Base-by-base conservation (phyloP, 2,888 invertebrate species). In the Nipponacmea schrenckii region DNA sequence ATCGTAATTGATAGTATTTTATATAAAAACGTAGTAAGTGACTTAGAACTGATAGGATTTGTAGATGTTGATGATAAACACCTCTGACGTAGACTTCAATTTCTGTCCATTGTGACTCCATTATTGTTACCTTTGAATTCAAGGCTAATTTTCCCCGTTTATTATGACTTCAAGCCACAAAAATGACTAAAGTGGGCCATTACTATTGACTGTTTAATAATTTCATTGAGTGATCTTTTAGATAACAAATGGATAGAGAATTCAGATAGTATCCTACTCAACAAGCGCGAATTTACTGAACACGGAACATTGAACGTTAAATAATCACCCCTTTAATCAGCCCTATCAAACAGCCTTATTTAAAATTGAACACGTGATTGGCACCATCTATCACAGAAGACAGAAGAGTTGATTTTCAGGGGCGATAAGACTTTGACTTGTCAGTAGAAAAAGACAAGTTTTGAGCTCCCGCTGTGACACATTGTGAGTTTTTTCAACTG, bases 361-460 rank as follows among this genome's bases (percentile, higher is more conserved):
- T 56, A 20, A 20, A 39, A 56, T 24, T 24, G 56, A 56, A 56
- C 56, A 56, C 56, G 56, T 56, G 56, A 56, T 56, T 56, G 56
- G 56, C 56, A 56, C 56, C 56, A 56, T 56, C 56, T 20, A 56
- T 56, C 56, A 56, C 56, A 20, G n/a, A 24, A 24, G 56, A 56
- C 56, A 56, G 56, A 56, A 56, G 56, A 56, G 56, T 24, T 56
- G 56, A 56, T 56, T 56, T 20, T 56, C 56, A 56, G 24, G 56
- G 56, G 56, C 20, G 56, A 56, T 56, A 56, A 56, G 20, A 56
- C 20, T 56, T 56, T 56, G 56, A 56, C 24, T 56, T 24, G 56
- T 56, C 56, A 56, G 24, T 56, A 56, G 20, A 24, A 39, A 50
- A 56, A 24, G 56, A 56, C 56, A 24, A 56, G 56, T 15, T 24